Evolutionary conservation across 2,888 invertebrate genomes (phyloP).

Genomic region (Automeris io): DNA sequence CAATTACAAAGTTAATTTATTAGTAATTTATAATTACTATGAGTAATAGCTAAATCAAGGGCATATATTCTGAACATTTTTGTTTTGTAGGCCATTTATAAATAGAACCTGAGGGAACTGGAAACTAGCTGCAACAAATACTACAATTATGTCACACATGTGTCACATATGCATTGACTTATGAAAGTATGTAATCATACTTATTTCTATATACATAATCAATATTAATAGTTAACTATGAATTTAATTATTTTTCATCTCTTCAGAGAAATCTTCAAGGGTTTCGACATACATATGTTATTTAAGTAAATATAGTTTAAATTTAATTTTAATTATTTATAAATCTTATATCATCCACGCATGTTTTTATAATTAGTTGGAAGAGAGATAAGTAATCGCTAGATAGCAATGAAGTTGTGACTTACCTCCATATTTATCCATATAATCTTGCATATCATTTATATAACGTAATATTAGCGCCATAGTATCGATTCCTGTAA

Average conservation of each 20-base stretch:
- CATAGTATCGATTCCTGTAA: slow-evolving; percentile 79
- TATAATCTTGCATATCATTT: slow-evolving; percentile 86
- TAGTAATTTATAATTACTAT: slow-evolving; percentile 6
- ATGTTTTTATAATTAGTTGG: not conserved
- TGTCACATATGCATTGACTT: slow-evolving; percentile 11
- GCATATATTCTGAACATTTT: slow-evolving; percentile 19
- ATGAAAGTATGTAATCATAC: not conserved
- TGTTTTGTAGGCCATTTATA: slow-evolving; percentile 38
- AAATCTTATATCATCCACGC: not conserved
- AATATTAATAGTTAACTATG: too few relatives aligned
- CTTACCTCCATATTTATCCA: slow-evolving; percentile 91
- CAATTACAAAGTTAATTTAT: not conserved
- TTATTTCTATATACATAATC: not conserved
- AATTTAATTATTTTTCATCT: too few relatives aligned
- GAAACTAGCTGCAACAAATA: slow-evolving; percentile 19
- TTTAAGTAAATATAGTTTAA: too few relatives aligned
- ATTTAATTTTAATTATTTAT: not conserved
- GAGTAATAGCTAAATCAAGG: slow-evolving; percentile 22
- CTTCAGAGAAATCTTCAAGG: too few relatives aligned
- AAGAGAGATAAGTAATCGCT: not conserved
- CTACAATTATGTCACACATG: slow-evolving; percentile 10
- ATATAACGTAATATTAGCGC: slow-evolving; percentile 88
- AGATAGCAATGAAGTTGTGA: slow-evolving; percentile 16
- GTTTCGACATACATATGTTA: too few relatives aligned
- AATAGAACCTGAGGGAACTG: slow-evolving; percentile 29